Conservation (phyloP, 35 echinoderm and acorn worm species). For the Chiridota heheva region DNA sequence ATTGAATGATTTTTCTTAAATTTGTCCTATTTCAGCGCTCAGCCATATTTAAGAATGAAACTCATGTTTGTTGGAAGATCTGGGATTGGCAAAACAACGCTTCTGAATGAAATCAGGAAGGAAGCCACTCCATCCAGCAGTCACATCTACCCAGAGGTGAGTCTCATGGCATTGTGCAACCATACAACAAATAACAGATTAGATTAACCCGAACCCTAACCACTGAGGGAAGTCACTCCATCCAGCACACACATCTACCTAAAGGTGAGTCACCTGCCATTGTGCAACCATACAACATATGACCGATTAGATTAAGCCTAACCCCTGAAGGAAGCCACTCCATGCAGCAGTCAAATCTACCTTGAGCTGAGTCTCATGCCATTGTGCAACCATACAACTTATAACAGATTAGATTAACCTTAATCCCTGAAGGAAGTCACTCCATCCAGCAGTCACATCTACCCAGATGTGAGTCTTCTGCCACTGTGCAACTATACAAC, state of each 20-base stretch:
- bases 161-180: too few species aligned
- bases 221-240: not conserved
- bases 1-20: too few species aligned
- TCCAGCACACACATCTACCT: not conserved
- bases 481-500: too few species aligned
- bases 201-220: not conserved
- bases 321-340: too few species aligned
- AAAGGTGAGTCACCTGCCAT: too few species aligned
- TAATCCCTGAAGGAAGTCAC: conserved; percentile 73
- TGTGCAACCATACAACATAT: too few species aligned
- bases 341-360: too few species aligned
- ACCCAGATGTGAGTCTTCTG: conserved; percentile 38
- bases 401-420: too few species aligned
- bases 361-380: too few species aligned
- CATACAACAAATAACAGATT: too few species aligned
- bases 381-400: too few species aligned
- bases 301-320: too few species aligned
- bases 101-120: conserved; percentile 88
- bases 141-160: conserved; percentile 50
- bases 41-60: conserved; percentile 95
- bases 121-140: conserved; percentile 65
- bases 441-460: conserved; percentile 48
- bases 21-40: conserved; percentile 64
- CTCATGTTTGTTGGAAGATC: conserved; percentile 93
- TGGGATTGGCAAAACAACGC: conserved; percentile 92